Evolutionary conservation across 2,888 invertebrate genomes (phyloP).

Genomic region (Molanna angustata): DNA sequence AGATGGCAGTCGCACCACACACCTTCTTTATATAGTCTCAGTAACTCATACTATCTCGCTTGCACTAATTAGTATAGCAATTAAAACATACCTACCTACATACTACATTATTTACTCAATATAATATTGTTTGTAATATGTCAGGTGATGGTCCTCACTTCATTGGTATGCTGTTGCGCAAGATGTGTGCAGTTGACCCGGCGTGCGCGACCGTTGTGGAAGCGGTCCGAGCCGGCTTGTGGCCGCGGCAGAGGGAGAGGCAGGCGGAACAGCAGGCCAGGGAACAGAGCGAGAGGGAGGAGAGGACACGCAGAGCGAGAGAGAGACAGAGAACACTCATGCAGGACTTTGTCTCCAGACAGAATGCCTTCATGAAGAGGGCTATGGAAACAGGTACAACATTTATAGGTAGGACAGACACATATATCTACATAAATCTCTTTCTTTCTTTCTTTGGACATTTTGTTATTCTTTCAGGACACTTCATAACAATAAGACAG

Average conservation of each 20-base stretch:
- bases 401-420: too few species aligned
- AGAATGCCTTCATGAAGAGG: conserved; percentile 87
- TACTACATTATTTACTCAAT: too few species aligned
- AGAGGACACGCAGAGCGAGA: conserved; percentile 77
- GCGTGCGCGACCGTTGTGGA: conserved; percentile 68
- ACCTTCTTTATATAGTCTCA: too few species aligned
- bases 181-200: conserved; percentile 68
- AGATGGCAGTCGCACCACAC: too few species aligned
- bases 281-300: conserved; percentile 75
- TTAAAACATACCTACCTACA: too few species aligned
- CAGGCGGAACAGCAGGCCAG: conserved; percentile 70
- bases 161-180: conserved; percentile 75
- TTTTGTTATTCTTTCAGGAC: too few species aligned
- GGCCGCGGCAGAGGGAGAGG: conserved; percentile 79
- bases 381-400: conserved; percentile 51
- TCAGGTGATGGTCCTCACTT: conserved; percentile 86
- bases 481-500: too few species aligned
- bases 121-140: too few species aligned
- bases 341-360: conserved; percentile 89
- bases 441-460: too few species aligned
- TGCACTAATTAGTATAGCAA: too few species aligned
- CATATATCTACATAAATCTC: too few species aligned
- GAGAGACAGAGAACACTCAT: conserved; percentile 90
- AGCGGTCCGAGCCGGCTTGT: conserved; percentile 68
- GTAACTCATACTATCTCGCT: too few species aligned